Evolutionary conservation across 2,797 vertebrate species (phyloP).

Genomic region (Danio aesculapii): DNA sequence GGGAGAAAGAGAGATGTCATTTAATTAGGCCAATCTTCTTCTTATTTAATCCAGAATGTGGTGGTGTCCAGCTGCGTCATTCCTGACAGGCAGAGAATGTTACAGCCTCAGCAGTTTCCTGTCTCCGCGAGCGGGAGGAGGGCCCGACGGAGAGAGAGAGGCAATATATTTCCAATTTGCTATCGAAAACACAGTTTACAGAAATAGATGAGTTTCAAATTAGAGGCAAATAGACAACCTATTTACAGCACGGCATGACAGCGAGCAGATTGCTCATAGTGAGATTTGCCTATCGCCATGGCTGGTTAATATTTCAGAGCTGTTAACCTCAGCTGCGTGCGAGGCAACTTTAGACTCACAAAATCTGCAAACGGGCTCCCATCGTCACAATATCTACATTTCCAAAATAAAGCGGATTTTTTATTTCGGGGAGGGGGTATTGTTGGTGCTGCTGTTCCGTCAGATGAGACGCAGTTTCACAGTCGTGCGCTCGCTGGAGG

Average conservation of each 20-base stretch:
- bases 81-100: constrained; percentile 79
- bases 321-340: constrained; percentile 57
- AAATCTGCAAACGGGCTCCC: constrained; percentile 51
- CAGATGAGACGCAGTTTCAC: constrained; percentile 48
- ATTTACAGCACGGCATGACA: constrained; percentile 61
- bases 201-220: constrained; percentile 74
- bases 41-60: constrained; percentile 83
- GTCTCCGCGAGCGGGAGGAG: constrained; percentile 53
- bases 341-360: constrained; percentile 46
- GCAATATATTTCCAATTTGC: constrained; percentile 64
- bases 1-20: constrained; percentile 71
- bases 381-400: constrained; percentile 28
- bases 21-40: constrained; percentile 83
- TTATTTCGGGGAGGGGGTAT: neutral
- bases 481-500: constrained; percentile 56
- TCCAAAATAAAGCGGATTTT: constrained; percentile 18
- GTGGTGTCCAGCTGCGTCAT: constrained; percentile 80
- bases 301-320: constrained; percentile 62
- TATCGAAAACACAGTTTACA: constrained; percentile 71
- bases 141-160: constrained; percentile 44
- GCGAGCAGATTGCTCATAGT: constrained; percentile 62
- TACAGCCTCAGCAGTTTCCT: constrained; percentile 73
- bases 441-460: neutral
- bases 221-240: constrained; percentile 70
- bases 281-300: constrained; percentile 55